These are phyloP conservation scores for Odontesthes bonariensis DNA, from an alignment of 2,113 vertebrate species.

Conservation along the genomic window DNA sequence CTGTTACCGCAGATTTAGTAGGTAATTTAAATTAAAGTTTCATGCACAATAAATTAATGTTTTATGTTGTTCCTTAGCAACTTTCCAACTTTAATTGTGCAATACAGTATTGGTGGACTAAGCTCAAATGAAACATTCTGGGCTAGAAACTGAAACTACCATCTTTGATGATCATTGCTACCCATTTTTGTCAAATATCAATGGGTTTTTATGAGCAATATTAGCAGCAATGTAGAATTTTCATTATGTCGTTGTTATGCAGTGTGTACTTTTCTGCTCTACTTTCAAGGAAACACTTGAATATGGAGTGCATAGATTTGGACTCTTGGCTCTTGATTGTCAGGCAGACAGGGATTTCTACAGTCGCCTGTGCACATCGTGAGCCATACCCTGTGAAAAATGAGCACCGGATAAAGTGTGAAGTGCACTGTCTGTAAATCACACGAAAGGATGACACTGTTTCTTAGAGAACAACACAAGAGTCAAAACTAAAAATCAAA, in stretches of 20 bases:
- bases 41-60: not conserved
- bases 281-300: not conserved
- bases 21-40: not conserved
- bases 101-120: not conserved
- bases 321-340: not conserved
- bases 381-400: conserved; percentile 3
- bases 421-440: conserved; percentile 42
- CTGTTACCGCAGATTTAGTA: not conserved
- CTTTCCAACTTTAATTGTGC: not conserved
- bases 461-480: conserved; percentile 36
- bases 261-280: not conserved
- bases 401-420: conserved; percentile 20
- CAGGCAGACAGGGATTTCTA: not conserved
- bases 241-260: too few relatives aligned
- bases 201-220: too few relatives aligned
- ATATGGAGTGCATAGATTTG: not conserved
- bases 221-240: too few relatives aligned
- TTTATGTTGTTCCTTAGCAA: not conserved
- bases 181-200: not conserved
- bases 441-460: conserved; percentile 38
- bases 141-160: too few relatives aligned
- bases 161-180: too few relatives aligned
- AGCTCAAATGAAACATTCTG: not conserved
- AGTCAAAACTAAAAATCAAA: conserved; percentile 63
- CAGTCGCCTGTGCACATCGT: not conserved